Base-by-base conservation (phyloP, 2,888 invertebrate genomes). In the Metellina segmentata region DNA sequence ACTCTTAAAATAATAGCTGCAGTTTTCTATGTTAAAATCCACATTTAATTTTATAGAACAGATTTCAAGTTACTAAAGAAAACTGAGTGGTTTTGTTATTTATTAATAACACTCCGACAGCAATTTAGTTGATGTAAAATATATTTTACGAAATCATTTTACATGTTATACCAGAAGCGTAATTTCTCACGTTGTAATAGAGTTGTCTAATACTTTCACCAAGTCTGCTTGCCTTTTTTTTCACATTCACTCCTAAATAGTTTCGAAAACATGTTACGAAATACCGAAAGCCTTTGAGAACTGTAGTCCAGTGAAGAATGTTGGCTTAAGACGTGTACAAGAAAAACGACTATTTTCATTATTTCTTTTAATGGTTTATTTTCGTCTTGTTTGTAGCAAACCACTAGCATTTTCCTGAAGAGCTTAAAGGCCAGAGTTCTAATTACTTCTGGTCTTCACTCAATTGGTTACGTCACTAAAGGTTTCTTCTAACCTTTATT, bases 361-460 rank as follows among this genome's bases (percentile, higher is more conserved):
- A 9, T 61, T 61, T 8, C 6, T 11, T 61, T 61, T 61, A 61
- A 61, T 61, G 61, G 61, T 61, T 61, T 61, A 61, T 61, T 61
- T 61, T 61, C 61, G 61, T 16, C 9, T 16, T 61, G 61, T 61
- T 61, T 61, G 61, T 11, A 61, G 13, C 61, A 61, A 61, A 61
- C 79, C 61, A 69, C 79, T 69, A 61, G 19, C 61, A 61, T 52
- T 51, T 52, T 16, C 77, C 49, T 9, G 20, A 13, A 34, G 61
- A 20, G 61, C 79, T 79, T 79, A 79, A 79, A 49, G 61, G 20
- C 61, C 34, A 16, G 11, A 34, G 79, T 13, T 79, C 79, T 61
- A 79, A 79, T 79, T 79, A 79, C 61, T 61, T 79, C 34, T 11
- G 79, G 20, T 79, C 48, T 52, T 20, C 20, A 79, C 61, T 79